These are phyloP conservation scores for Mesorhabditis sp. DNA, from an alignment of 2,888 invertebrate genomes.

Conservation along the genomic window DNA sequence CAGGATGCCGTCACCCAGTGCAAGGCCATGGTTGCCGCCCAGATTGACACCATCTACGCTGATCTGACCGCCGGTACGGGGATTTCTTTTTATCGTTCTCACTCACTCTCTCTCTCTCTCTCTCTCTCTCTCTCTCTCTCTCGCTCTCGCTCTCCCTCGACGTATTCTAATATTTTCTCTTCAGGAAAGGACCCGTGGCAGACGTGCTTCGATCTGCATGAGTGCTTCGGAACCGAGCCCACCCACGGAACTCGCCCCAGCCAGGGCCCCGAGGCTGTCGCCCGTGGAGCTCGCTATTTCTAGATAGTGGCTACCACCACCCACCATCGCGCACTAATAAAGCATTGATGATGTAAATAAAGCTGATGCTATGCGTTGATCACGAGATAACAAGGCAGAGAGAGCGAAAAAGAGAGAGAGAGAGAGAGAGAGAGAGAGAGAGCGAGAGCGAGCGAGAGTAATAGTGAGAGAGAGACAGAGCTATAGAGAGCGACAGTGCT, in stretches of 20 bases:
- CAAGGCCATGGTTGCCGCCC: background rate
- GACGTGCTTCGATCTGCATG: slow-evolving; percentile 5
- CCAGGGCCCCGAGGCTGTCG: too few species aligned
- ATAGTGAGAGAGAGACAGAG: too few species aligned
- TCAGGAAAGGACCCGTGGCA: slow-evolving; percentile 3
- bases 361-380: too few species aligned
- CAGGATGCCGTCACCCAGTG: background rate
- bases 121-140: background rate
- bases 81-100: background rate
- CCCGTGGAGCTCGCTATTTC: too few species aligned
- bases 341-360: too few species aligned
- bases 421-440: too few species aligned
- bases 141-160: background rate
- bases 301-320: too few species aligned
- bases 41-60: background rate
- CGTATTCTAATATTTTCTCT: background rate
- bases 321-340: too few species aligned
- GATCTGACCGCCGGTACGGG: background rate
- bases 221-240: background rate
- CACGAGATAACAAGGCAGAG: too few species aligned
- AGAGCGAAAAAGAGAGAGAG: too few species aligned
- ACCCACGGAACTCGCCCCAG: background rate
- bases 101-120: background rate
- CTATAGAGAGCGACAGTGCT: too few species aligned
- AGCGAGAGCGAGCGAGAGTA: too few species aligned